Conservation (phyloP, 1,140 invertebrate species). For the Eriocheir sinensis region DNA sequence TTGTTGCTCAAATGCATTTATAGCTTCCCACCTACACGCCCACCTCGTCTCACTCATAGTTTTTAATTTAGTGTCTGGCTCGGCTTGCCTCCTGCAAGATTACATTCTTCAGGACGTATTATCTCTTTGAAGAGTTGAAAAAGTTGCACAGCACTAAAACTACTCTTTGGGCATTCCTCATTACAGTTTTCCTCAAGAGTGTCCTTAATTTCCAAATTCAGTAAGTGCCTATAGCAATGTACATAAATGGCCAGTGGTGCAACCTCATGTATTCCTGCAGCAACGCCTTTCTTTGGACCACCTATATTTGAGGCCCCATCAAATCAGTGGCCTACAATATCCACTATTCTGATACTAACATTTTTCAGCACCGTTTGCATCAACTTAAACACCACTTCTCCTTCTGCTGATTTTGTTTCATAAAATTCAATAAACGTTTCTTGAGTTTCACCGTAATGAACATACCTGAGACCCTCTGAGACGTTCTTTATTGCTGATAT, state of each 20-base stretch:
- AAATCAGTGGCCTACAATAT: constrained; percentile 33
- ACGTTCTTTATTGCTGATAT: constrained; percentile 36
- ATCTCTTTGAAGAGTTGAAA: constrained; percentile 6
- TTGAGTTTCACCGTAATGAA: not conserved
- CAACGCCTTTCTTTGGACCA: constrained; percentile 28
- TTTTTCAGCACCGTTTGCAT: not conserved
- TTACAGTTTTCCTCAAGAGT: constrained; percentile 24
- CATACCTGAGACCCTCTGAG: not conserved
- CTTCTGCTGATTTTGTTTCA: constrained; percentile 28
- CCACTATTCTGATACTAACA: constrained; percentile 23
- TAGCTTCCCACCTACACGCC: constrained; percentile 35
- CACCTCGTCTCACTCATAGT: not conserved
- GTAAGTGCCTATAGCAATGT: constrained; percentile 33
- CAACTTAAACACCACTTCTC: constrained; percentile 32
- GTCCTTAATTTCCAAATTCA: constrained; percentile 39
- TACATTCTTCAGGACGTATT: constrained; percentile 20
- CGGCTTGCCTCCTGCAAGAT: not conserved
- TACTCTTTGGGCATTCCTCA: not conserved
- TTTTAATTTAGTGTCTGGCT: constrained; percentile 29
- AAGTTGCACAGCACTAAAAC: not conserved
- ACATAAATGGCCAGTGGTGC: constrained; percentile 26
- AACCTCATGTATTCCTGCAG: constrained; percentile 31
- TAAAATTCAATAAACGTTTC: constrained; percentile 1
- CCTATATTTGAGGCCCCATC: constrained; percentile 34
- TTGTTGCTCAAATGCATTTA: constrained; percentile 26